Conservation (phyloP, 2,888 invertebrate genomes). For the Girardia tigrina region DNA sequence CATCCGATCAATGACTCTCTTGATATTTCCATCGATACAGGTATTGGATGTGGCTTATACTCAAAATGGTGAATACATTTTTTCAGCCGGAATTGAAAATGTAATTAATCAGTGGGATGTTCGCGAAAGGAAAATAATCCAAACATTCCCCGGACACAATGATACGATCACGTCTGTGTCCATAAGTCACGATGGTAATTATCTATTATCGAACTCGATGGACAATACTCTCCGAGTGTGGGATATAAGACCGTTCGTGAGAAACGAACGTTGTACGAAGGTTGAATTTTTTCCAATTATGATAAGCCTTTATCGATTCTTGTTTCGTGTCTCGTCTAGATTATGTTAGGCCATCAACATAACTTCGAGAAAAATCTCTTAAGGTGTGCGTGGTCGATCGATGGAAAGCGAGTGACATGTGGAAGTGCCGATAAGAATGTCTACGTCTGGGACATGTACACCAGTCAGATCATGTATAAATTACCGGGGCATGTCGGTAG, state of each 20-base stretch:
- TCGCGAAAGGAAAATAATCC: constrained; percentile 66
- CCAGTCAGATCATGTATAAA: constrained; percentile 78
- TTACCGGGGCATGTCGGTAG: constrained; percentile 93
- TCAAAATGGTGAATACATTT: constrained; percentile 83
- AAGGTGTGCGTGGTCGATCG: constrained; percentile 78
- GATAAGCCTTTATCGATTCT: neutral
- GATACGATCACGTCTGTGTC: constrained; percentile 81
- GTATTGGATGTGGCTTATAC: constrained; percentile 77
- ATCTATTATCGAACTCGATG: constrained; percentile 86
- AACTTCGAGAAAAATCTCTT: constrained; percentile 93
- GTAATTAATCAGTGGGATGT: constrained; percentile 88
- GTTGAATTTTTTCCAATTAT: constrained; percentile 50
- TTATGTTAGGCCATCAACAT: constrained; percentile 76
- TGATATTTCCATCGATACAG: too few species aligned
- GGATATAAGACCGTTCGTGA: constrained; percentile 84
- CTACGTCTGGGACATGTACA: constrained; percentile 89
- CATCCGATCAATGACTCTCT: too few species aligned
- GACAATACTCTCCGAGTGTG: constrained; percentile 85
- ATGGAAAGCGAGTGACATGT: constrained; percentile 74
- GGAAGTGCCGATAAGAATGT: constrained; percentile 89
- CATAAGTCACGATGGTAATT: constrained; percentile 60
- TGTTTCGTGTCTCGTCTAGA: neutral
- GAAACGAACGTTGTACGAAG: constrained; percentile 78
- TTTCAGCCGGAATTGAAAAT: constrained; percentile 89
- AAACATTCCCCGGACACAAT: constrained; percentile 75